phyloP scores from a whole-genome alignment of 2,888 invertebrate species.

The Erebia palarica region DNA sequence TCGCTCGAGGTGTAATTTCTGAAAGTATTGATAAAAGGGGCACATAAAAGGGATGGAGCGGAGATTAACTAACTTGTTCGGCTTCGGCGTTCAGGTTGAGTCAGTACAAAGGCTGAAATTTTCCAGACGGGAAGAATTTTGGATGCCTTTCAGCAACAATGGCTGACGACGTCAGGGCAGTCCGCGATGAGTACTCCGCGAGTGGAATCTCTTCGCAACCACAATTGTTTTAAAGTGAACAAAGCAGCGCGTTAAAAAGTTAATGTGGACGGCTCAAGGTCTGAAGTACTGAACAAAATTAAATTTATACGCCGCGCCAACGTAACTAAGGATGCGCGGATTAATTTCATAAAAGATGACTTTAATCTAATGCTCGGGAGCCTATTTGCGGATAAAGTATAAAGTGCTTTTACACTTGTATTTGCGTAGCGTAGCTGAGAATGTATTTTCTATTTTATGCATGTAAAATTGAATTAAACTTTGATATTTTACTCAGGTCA shows the following conservation, averaged over 20 bases:
- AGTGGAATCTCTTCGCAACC: conserved; percentile 54
- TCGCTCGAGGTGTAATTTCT: conserved; percentile 59
- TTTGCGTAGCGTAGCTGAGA: conserved; percentile 24
- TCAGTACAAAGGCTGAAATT: conserved; percentile 65
- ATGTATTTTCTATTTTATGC: conserved; percentile 16
- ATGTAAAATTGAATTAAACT: conserved; percentile 10
- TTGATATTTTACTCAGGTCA: neutral
- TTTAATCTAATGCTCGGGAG: conserved; percentile 39
- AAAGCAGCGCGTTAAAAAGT: conserved; percentile 52
- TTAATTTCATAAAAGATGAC: conserved; percentile 41
- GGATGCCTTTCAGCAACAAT: conserved; percentile 63
- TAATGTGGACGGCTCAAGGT: conserved; percentile 53
- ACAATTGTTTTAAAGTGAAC: conserved; percentile 59
- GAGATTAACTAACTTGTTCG: conserved; percentile 73
- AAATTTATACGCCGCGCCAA: conserved; percentile 45
- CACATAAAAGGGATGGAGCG: conserved; percentile 63
- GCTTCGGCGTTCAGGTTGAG: conserved; percentile 60
- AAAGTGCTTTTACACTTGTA: conserved; percentile 34
- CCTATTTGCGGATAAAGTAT: conserved; percentile 37
- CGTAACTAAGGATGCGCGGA: conserved; percentile 40
- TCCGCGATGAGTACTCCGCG: conserved; percentile 61
- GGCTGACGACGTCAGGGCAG: conserved; percentile 55
- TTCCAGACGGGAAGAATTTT: conserved; percentile 68
- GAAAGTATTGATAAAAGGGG: conserved; percentile 70
- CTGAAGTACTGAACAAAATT: conserved; percentile 48